phyloP scores from a whole-genome alignment of 2,888 invertebrate genomes.

The Sisyra nigra region DNA sequence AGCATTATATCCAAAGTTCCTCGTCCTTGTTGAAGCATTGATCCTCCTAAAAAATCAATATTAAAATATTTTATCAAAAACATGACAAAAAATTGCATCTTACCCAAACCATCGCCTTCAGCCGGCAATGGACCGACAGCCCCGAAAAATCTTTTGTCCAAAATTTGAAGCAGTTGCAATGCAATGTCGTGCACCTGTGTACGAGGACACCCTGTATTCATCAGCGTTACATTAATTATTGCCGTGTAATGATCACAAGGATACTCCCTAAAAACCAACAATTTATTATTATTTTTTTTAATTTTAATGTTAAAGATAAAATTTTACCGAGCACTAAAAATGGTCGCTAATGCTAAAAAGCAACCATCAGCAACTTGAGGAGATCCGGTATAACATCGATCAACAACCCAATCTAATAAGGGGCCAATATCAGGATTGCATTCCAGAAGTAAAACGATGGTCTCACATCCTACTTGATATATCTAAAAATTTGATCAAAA shows the following conservation, averaged over 20 bases:
- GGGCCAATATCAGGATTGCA: constrained; percentile 87
- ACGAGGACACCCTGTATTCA: constrained; percentile 91
- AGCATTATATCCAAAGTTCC: constrained; percentile 75
- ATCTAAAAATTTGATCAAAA: constrained; percentile 38
- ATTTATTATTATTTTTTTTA: no score
- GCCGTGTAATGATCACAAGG: constrained; percentile 97
- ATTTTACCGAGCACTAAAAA: constrained; percentile 83
- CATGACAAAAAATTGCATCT: constrained; percentile 17
- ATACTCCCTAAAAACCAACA: constrained; percentile 56
- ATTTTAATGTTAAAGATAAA: not conserved
- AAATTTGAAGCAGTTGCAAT: constrained; percentile 76
- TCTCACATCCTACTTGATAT: constrained; percentile 81
- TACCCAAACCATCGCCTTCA: constrained; percentile 57
- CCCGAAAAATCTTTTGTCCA: constrained; percentile 93
- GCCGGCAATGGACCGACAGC: constrained; percentile 50
- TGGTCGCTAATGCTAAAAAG: constrained; percentile 87
- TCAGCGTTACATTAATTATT: constrained; percentile 90
- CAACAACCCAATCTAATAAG: constrained; percentile 93
- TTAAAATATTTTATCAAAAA: not conserved
- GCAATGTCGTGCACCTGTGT: constrained; percentile 88
- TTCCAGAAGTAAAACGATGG: constrained; percentile 82
- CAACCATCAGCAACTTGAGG: constrained; percentile 90
- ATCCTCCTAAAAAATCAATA: constrained; percentile 1
- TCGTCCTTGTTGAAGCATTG: constrained; percentile 31
- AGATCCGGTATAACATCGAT: constrained; percentile 88